Percentiles rank a stretch among this genome's conserved stretches.
Conservation (phyloP, 2,113 vertebrate species). For the rat (Rattus norvegicus) region DNA sequence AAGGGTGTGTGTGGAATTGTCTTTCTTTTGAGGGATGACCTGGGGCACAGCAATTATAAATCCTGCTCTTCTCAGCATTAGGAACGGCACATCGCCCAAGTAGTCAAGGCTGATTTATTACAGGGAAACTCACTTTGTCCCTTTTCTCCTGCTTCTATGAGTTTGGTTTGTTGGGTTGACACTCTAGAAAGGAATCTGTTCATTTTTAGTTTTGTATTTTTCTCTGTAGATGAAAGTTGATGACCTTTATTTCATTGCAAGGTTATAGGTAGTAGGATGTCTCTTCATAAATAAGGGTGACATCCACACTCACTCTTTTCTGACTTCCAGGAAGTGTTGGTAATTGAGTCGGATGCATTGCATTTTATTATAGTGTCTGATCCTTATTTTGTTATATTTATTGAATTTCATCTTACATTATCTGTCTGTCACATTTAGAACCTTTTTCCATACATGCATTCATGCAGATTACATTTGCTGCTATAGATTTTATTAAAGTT, state of each 20-base stretch:
- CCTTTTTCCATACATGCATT: not conserved
- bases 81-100: conserved; percentile 24
- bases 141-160: conserved; percentile 5
- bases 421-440: not conserved
- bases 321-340: not conserved
- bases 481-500: not conserved
- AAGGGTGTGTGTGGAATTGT: too few relatives aligned
- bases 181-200: conserved; percentile 8
- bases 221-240: conserved; percentile 59
- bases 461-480: not conserved
- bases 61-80: not conserved
- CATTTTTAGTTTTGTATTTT: conserved; percentile 52
- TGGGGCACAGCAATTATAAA: not conserved
- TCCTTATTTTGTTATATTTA: not conserved
- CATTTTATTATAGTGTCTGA: not conserved
- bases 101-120: conserved; percentile 50
- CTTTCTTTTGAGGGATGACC: too few relatives aligned
- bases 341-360: not conserved
- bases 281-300: not conserved
- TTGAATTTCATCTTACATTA: not conserved
- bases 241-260: conserved; percentile 5
- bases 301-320: not conserved
- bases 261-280: not conserved
- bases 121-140: not conserved
- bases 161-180: conserved; percentile 46